A percentile compares a stretch with the other conserved stretches of the same genome.
These are phyloP conservation scores for Megalonaias nervosa DNA, from an alignment of 1,140 invertebrate species.

Conservation along the genomic window DNA sequence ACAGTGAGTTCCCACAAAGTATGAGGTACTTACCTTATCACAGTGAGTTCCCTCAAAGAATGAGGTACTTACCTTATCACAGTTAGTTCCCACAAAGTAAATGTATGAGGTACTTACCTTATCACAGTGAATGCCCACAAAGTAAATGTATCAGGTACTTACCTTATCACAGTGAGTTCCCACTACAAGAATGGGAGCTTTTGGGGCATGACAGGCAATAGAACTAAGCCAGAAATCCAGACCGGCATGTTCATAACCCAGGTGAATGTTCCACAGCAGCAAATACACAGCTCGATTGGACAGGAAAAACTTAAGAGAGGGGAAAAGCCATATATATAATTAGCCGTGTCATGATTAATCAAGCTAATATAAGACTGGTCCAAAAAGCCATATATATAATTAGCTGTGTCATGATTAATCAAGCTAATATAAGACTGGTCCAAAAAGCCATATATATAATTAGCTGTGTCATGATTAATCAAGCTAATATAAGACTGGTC, in stretches of 20 bases:
- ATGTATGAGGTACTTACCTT: not conserved
- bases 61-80: not conserved
- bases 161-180: conserved; percentile 70
- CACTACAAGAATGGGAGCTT: conserved; percentile 67
- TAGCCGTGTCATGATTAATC: not conserved
- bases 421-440: no score
- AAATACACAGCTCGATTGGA: conserved; percentile 68
- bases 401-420: no score
- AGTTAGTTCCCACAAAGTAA: not conserved
- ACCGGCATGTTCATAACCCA: conserved; percentile 69
- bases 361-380: no score
- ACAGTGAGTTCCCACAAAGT: no score
- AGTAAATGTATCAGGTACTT: not conserved
- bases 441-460: no score
- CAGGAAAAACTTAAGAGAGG: conserved; percentile 67
- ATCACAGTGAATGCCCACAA: not conserved
- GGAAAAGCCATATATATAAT: not conserved
- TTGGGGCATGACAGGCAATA: conserved; percentile 68
- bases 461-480: no score
- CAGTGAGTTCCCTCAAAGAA: no score
- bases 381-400: no score
- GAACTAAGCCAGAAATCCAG: conserved; percentile 70
- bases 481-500: no score
- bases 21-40: no score
- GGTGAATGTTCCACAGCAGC: conserved; percentile 69